A percentile compares a stretch with the other conserved stretches of the same genome.
These are phyloP conservation scores for Choloepus didactylus DNA, from an alignment of 2,797 vertebrate genomes.

Conservation along the genomic window DNA sequence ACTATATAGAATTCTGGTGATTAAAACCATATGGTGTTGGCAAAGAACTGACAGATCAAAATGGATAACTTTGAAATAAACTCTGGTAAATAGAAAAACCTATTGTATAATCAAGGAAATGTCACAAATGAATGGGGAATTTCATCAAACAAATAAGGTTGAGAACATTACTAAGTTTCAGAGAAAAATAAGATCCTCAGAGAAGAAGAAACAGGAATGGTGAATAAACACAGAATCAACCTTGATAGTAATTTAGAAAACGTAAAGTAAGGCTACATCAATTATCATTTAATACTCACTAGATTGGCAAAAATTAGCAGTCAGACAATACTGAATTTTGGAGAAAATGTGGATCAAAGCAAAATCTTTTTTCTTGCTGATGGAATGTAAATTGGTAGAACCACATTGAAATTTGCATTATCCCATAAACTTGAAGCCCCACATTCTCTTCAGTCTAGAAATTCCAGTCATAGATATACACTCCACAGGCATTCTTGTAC, in stretches of 20 bases:
- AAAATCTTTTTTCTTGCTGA: background rate
- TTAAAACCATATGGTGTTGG: slow-evolving; percentile 75
- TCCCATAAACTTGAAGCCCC: background rate
- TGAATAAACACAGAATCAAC: slow-evolving; percentile 37
- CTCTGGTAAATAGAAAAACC: slow-evolving; percentile 53
- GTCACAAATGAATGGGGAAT: slow-evolving; percentile 63
- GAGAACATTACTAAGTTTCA: slow-evolving; percentile 67
- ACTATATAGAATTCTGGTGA: slow-evolving; percentile 62
- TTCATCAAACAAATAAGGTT: slow-evolving; percentile 63
- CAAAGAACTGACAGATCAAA: slow-evolving; percentile 75
- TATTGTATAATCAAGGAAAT: slow-evolving; percentile 57
- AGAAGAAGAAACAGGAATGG: slow-evolving; percentile 46
- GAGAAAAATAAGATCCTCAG: slow-evolving; percentile 63
- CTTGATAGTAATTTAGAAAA: slow-evolving; percentile 39
- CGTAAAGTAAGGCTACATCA: background rate
- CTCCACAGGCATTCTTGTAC: background rate
- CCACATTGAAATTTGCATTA: background rate
- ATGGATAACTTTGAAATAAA: slow-evolving; percentile 72
- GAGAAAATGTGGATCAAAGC: slow-evolving; percentile 23
- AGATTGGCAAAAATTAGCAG: background rate
- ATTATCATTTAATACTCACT: background rate
- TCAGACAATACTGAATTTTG: background rate
- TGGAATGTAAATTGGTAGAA: background rate
- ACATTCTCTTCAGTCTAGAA: background rate
- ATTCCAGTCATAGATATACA: background rate